Base-by-base conservation (phyloP, 2,797 vertebrate genomes). In the Tangara arthus region DNA sequence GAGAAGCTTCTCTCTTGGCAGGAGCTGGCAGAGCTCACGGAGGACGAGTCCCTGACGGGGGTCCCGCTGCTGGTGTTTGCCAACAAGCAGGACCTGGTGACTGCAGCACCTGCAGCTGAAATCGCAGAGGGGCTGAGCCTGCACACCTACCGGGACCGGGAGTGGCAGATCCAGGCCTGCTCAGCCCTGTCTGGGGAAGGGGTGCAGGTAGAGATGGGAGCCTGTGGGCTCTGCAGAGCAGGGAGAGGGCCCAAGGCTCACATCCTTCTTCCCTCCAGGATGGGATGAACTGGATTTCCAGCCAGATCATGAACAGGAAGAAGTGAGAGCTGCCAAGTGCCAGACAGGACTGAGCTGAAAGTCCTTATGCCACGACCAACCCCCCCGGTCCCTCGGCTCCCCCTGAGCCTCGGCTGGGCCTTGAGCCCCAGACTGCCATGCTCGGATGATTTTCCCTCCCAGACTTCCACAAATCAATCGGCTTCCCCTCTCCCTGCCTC, bases 131-230 rank as follows among this genome's bases (percentile, higher is more conserved):
- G 99, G 37, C 98, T 99, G 94, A 98, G 98, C 97, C 98, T 99
- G 77, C 99, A 99, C 87, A 99, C 98, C 0, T 99, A 98, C 96
- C 97, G 98, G 53, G 98, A 99, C 88, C 97, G 98, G 7, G 98
- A 98, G 92, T 99, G 99, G 98, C 98, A 99, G 98, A 99, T 99
- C 90, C 99, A 99, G 96, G 98, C 98, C 93, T 99, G 98, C 96
- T 99, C 99, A 0, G 99, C 98, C 26, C 95, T 99, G 87, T 98
- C 98, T 53, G 98, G 98, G 46, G 98, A 99, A 96, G 98, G 99
- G 75, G 98, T 99, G 75, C 98, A 99, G 98, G 99, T 98, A 96
- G 6, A 47, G 21, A 49, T 8, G 55, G 41, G 39, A 16, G 13
- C 11, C 57, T 18, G 35, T 1, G 26, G 56, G 66, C 56, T 56